Base-by-base conservation (phyloP, 1,140 invertebrate genomes). In the Parasteatoda tepidariorum region DNA sequence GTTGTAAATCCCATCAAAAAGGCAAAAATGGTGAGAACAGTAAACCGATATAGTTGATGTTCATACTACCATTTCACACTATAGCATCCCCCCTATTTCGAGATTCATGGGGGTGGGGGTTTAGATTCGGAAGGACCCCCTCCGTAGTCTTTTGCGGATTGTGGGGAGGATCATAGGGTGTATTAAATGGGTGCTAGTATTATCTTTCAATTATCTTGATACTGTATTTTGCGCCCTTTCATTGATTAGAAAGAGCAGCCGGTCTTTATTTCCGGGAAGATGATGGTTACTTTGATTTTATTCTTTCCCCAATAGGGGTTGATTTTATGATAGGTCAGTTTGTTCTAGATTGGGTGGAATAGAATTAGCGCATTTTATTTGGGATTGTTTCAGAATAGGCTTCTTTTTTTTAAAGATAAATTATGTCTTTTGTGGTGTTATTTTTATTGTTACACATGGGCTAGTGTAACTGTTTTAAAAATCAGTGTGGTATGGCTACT, bases 151-250 rank as follows among this genome's bases (percentile, higher is more conserved):
- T 64, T 76, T 76, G 73, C 22, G 73, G 73, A 59, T 62, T 61
- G 59, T 76, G 73, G 34, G 73, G 59, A 18, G 33, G 3, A 76
- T 76, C 59, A 48, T 26, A 57, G 55, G 26, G 26, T 33, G 24
- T 74, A 76, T 34, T 48, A 64, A 76, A 31, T 41, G 73, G 34
- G 33, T 22, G 9, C 11, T 18, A 30, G 73, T 76, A 76, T 76
- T 76, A 76, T 76, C 73, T 76, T 76, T 76, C 73, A 76, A 76
- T 76, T 76, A 76, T 76, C 73, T 76, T 64, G 57, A 76, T 76
- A 13, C 73, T 24, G n/a, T 48, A 18, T 54, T 54, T 64, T 28
- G 38, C 22, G 5, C 41, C 67, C 3, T 48, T 26, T 7, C 18
- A n/a, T 18, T 9, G 13, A 34, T 15, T 68, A 38, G 22, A 24